Evolutionary conservation across 2,888 invertebrate species (phyloP).

Genomic region (Miltochrista miniata): DNA sequence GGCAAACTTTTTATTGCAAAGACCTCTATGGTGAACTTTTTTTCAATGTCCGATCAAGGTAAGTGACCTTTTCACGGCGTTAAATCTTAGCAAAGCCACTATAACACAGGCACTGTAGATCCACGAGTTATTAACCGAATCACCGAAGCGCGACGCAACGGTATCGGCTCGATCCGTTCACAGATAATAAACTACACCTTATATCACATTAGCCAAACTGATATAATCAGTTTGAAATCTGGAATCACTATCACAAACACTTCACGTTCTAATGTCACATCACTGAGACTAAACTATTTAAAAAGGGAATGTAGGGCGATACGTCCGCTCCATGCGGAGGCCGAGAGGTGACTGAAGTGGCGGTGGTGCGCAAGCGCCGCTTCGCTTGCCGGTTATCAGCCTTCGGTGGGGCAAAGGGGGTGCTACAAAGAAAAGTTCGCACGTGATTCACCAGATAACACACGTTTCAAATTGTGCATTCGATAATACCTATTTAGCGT

Average conservation of each 20-base stretch:
- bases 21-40: slow-evolving; percentile 25
- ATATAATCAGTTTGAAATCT: slow-evolving; percentile 44
- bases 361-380: slow-evolving; percentile 71
- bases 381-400: slow-evolving; percentile 73
- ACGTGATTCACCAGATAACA: slow-evolving; percentile 71
- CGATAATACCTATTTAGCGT: slow-evolving; percentile 21
- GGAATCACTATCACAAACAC: slow-evolving; percentile 42
- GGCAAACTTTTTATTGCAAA: slow-evolving; percentile 8
- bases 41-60: slow-evolving; percentile 67
- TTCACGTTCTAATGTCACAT: slow-evolving; percentile 49
- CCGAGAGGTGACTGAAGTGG: slow-evolving; percentile 68
- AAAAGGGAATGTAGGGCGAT: slow-evolving; percentile 28
- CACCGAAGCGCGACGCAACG: slow-evolving; percentile 77
- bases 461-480: slow-evolving; percentile 50
- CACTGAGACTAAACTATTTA: slow-evolving; percentile 44
- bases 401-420: slow-evolving; percentile 67
- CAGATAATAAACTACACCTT: slow-evolving; percentile 45
- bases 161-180: slow-evolving; percentile 59
- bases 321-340: slow-evolving; percentile 55
- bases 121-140: slow-evolving; percentile 76
- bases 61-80: slow-evolving; percentile 76
- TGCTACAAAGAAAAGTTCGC: slow-evolving; percentile 70
- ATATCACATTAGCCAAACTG: slow-evolving; percentile 50
- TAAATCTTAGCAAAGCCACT: slow-evolving; percentile 76
- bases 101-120: slow-evolving; percentile 68